phyloP scores from a whole-genome alignment of 2,888 invertebrate genomes.

The Archips xylosteana region DNA sequence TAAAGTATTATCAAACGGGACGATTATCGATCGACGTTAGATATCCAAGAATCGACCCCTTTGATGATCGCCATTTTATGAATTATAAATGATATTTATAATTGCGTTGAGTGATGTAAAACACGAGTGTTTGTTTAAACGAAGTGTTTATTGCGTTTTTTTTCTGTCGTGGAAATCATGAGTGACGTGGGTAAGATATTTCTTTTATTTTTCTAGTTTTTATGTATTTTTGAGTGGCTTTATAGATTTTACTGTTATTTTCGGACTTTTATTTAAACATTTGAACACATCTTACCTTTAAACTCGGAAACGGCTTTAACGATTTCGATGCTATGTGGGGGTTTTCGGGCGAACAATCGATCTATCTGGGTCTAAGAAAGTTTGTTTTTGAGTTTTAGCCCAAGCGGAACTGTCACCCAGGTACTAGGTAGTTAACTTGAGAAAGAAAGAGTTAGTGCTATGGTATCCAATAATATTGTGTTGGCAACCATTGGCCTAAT shows the following conservation, averaged over 20 bases:
- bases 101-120: constrained; percentile 8
- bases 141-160: constrained; percentile 11
- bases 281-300: too few relatives aligned
- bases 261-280: too few relatives aligned
- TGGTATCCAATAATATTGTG: too few relatives aligned
- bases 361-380: too few relatives aligned
- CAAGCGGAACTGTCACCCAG: too few relatives aligned
- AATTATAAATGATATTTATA: constrained; percentile 25
- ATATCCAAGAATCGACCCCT: constrained; percentile 12
- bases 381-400: too few relatives aligned
- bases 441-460: too few relatives aligned
- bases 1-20: constrained; percentile 37
- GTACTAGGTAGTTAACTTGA: too few relatives aligned
- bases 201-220: neutral
- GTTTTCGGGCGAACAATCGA: too few relatives aligned
- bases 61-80: constrained; percentile 26
- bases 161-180: constrained; percentile 5
- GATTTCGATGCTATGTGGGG: too few relatives aligned
- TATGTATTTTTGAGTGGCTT: neutral
- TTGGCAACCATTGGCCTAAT: too few relatives aligned
- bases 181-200: neutral
- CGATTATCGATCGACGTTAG: constrained; percentile 34
- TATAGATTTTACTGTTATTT: neutral
- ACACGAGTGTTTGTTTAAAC: neutral
- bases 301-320: too few relatives aligned